Percentiles rank a stretch among this genome's conserved stretches.
Evolutionary conservation across 2,113 vertebrate species (phyloP).

Genomic region (Nyctibius bracteatus): DNA sequence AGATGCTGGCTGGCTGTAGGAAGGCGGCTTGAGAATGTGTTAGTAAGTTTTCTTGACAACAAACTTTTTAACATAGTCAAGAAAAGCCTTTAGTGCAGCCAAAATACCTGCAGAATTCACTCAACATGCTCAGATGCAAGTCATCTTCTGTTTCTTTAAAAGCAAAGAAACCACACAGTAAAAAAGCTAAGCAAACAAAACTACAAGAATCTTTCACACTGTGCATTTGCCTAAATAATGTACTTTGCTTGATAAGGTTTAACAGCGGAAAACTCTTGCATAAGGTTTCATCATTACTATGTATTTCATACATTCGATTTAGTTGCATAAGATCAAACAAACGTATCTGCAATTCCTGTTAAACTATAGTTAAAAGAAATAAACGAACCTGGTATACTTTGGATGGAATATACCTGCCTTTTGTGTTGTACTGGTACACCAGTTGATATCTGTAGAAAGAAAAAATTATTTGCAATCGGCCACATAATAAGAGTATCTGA

Average conservation of each 20-base stretch:
- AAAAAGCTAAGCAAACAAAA: neutral
- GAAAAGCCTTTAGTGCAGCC: neutral
- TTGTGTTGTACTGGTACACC: neutral
- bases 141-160: constrained; percentile 22
- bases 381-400: neutral
- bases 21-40: neutral
- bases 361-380: neutral
- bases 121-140: neutral
- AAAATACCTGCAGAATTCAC: constrained; percentile 36
- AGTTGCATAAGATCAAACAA: neutral
- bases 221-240: neutral
- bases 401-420: neutral
- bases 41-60: constrained; percentile 41
- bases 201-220: neutral
- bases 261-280: neutral
- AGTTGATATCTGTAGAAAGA: neutral
- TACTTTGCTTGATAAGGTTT: neutral
- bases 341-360: neutral
- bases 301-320: neutral
- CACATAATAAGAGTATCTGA: neutral
- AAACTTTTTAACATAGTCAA: constrained; percentile 24
- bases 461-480: neutral
- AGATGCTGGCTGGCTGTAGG: neutral
- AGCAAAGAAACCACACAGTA: neutral
- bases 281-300: neutral